Evolutionary conservation across 2,888 invertebrate genomes (phyloP), one percentile per base, ranked within the genome.

Genomic region (Apoderus coryli): DNA sequence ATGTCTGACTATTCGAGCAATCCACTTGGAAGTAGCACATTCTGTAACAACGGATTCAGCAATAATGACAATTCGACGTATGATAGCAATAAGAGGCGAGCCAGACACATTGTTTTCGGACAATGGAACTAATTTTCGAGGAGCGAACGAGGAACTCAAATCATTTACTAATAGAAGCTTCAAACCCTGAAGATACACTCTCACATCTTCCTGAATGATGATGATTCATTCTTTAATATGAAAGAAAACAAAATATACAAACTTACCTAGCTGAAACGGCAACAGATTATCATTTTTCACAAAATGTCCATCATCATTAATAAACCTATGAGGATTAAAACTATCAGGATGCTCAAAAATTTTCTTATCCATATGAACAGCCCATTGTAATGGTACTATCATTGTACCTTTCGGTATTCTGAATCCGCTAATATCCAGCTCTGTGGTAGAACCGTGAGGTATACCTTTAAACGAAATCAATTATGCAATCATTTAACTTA

Each of bases 301-400:
- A 36, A 77, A 63, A 30, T 60, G 63, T 1, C 76, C 79, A 22
- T 73, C 66, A 1, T 64, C 57, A 25, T 64, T 59, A 3, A 86
- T 51, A 49, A 86, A 86, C 29, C 85, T 62, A 10, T 63, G 60
- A 0, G 84, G 84, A 24, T 64, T 63, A 47, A 72, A 88, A 16
- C 57, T 48, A 3, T 76, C 67, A 1, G 84, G 80, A 14, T 76
- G 56, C 1, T 64, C 54, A 78, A 80, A 86, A 13, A 64, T 53
- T 2, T 57, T 47, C 0, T 72, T 65, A 45, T 81, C 67, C 69
- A 74, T 78, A 47, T 86, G 84, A 5, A 84, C 58, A 1, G 79
- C 78, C 81, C 82, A 85, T 46, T 77, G 77, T 10, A 85, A 54
- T 0, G 84, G 76, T n/a, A 86, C 60, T 9, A 86, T 61, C 85